Base-by-base conservation (phyloP, 2,888 invertebrate genomes). In the Rhaphigaster nebulosa region DNA sequence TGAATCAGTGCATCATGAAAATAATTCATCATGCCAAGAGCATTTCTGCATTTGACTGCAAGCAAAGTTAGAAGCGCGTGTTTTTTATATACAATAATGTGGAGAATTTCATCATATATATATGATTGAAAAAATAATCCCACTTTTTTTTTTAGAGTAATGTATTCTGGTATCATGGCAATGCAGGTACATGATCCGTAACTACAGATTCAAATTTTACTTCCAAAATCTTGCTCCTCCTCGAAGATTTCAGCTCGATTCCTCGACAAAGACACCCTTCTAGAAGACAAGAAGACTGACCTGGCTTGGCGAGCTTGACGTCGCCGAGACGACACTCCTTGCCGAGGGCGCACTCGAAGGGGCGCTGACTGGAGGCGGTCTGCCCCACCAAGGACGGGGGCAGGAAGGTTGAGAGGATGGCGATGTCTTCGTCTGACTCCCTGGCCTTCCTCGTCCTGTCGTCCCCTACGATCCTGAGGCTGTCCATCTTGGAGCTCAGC, bases 361-460 rank as follows among this genome's bases (percentile, higher is more conserved):
- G 93, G 93, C 96, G 95, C 93, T 96, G 96, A 80, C 92, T 92
- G 50, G 92, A 92, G 87, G 91, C 91, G 38, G 92, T 90, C 90
- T 91, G 90, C n/a, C 92, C 92, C 18, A 89, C 88, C 65, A 91
- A 87, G 50, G 90, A 90, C 26, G 91, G 92, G 87, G 97, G 96
- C 91, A 97, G 95, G 93, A 98, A 97, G 96, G 97, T 97, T 92
- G 97, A 97, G 93, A 98, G 94, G 93, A 98, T 96, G 90, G 98
- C 98, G 91, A 98, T 96, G 94, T 98, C 98, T 94, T 98, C 97
- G 94, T 97, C 97, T 93, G 96, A 95, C 92, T 96, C 98, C 94
- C 98, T 97, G 94, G 97, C 97, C 93, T 96, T 95, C 92, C 96
- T 95, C 93, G 97, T 97, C 93, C 97, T 95, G 29, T 97, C 97